phyloP scores from a whole-genome alignment of 2,113 vertebrate species.

The Prionailurus bengalensis region DNA sequence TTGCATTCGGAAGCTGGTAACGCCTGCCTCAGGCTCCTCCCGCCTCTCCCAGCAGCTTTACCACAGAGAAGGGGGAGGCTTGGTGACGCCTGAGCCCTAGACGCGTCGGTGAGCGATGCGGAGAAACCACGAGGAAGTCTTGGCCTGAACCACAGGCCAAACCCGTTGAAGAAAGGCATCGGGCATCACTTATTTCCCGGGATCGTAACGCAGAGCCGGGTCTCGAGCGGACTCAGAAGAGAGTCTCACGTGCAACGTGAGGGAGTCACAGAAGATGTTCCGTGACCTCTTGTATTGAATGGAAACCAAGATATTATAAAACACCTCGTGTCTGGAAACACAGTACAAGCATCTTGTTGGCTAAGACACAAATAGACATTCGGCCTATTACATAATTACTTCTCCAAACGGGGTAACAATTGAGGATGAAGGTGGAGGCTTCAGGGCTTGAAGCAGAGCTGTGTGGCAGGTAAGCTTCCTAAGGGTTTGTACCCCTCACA shows the following conservation, averaged over 20 bases:
- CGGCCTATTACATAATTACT: not conserved
- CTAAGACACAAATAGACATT: not conserved
- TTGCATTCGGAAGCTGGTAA: not conserved
- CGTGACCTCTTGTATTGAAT: not conserved
- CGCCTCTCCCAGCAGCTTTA: no score
- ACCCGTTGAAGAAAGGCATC: not conserved
- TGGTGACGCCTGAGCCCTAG: no score
- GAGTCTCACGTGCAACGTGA: no score
- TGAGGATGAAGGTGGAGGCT: not conserved
- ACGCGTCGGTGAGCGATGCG: rapidly evolving
- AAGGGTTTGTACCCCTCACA: not conserved
- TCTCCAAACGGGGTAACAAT: not conserved
- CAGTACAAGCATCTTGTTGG: not conserved
- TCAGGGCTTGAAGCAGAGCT: not conserved
- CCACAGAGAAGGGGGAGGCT: not conserved
- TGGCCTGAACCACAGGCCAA: not conserved
- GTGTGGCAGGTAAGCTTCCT: rapidly evolving
- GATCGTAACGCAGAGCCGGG: not conserved
- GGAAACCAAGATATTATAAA: not conserved
- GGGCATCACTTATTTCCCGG: rapidly evolving
- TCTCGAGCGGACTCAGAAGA: not conserved
- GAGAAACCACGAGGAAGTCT: not conserved
- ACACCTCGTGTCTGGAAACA: not conserved
- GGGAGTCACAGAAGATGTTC: not conserved
- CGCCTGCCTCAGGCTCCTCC: not conserved